These are phyloP conservation scores for Anodontia alba DNA, from an alignment of 2,888 invertebrate genomes.

Conservation along the genomic window DNA sequence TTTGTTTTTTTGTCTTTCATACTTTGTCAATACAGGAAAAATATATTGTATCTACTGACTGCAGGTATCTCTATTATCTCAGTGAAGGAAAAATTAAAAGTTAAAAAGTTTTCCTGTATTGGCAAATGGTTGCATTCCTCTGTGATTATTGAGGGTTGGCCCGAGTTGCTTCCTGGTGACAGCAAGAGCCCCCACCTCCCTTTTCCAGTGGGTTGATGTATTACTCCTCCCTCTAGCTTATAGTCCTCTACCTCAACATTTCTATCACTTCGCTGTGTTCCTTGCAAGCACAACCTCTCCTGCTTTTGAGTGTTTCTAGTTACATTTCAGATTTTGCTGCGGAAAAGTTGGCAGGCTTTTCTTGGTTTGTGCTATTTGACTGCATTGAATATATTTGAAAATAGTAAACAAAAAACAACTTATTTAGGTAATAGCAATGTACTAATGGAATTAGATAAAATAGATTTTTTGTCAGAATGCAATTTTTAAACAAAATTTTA, in stretches of 20 bases:
- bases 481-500: too few relatives aligned
- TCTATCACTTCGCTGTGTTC: background rate
- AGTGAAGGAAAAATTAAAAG: too few relatives aligned
- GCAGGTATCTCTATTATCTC: too few relatives aligned
- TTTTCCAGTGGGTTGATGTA: background rate
- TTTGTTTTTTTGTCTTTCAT: too few relatives aligned
- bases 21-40: too few relatives aligned
- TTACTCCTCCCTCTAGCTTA: conserved; percentile 32
- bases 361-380: conserved; percentile 21
- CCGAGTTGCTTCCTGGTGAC: conserved; percentile 28
- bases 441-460: too few relatives aligned
- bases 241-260: background rate
- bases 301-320: conserved; percentile 12
- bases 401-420: too few relatives aligned
- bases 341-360: background rate
- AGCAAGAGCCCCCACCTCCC: too few relatives aligned
- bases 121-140: conserved; percentile 39
- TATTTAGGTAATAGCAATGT: too few relatives aligned
- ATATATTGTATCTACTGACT: too few relatives aligned
- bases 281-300: conserved; percentile 8
- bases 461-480: too few relatives aligned
- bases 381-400: too few relatives aligned
- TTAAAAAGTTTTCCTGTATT: conserved; percentile 8
- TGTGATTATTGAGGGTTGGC: conserved; percentile 54
- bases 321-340: background rate